phyloP scores from a whole-genome alignment of 2,797 vertebrate genomes.

The Lagorchestes hirsutus region DNA sequence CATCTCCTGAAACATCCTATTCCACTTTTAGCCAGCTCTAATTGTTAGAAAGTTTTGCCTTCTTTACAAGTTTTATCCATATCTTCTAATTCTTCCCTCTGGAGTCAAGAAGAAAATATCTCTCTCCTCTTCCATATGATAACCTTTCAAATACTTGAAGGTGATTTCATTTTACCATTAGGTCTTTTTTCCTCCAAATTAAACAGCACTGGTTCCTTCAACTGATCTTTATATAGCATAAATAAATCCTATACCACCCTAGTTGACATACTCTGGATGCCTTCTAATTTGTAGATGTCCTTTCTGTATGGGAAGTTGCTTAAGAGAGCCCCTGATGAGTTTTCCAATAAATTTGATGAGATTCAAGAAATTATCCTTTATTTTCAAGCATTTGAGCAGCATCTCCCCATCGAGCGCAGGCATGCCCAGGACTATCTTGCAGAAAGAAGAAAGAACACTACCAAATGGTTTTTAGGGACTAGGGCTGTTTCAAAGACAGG shows the following conservation, averaged over 20 bases:
- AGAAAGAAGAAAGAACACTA: background rate
- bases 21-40: background rate
- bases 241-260: background rate
- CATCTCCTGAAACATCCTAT: background rate
- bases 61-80: background rate
- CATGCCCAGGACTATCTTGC: background rate
- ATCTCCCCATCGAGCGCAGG: background rate
- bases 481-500: background rate
- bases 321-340: background rate
- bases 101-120: background rate
- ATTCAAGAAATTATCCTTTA: background rate
- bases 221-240: background rate
- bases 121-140: background rate
- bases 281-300: background rate
- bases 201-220: background rate
- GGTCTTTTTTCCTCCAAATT: background rate
- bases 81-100: background rate
- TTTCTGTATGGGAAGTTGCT: background rate
- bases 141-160: background rate
- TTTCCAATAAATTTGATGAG: background rate
- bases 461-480: background rate
- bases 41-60: background rate
- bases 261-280: background rate
- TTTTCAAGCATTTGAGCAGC: background rate
- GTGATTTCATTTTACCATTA: background rate